phyloP scores from a whole-genome alignment of 2,888 invertebrate species.

The Apodemia duryi region DNA sequence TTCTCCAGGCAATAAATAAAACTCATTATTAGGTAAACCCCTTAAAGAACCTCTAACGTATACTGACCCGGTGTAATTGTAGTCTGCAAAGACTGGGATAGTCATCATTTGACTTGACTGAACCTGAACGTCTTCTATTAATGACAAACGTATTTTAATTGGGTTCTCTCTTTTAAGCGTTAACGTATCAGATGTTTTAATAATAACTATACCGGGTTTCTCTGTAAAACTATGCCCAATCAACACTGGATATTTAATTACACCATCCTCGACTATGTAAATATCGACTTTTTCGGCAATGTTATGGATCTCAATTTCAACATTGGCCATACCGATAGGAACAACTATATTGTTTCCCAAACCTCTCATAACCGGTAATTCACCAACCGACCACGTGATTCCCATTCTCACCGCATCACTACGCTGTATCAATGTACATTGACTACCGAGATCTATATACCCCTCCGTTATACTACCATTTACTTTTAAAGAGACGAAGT shows the following conservation, averaged over 20 bases:
- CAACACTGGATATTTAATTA: neutral
- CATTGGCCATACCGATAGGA: neutral
- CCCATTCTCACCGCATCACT: neutral
- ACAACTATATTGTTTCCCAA: neutral
- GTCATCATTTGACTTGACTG: neutral
- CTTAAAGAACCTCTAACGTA: slow-evolving; percentile 9
- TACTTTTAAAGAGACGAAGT: neutral
- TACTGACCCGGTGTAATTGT: slow-evolving; percentile 1
- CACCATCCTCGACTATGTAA: slow-evolving; percentile 1
- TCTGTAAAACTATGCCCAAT: slow-evolving; percentile 6
- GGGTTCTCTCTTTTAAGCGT: neutral
- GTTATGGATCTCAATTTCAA: neutral
- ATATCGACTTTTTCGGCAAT: neutral
- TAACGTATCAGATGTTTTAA: neutral
- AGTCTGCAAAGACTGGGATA: neutral
- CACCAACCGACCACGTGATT: neutral
- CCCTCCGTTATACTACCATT: neutral
- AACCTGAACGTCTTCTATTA: neutral
- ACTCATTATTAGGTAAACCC: slow-evolving; percentile 2
- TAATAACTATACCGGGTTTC: neutral
- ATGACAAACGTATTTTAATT: neutral
- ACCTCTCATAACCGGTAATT: neutral
- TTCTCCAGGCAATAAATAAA: slow-evolving; percentile 17
- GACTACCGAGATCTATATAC: slow-evolving; percentile 14
- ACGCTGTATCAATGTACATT: slow-evolving; percentile 7